Conservation (phyloP, 1,140 invertebrate species). For the Zaprionus capensis region DNA sequence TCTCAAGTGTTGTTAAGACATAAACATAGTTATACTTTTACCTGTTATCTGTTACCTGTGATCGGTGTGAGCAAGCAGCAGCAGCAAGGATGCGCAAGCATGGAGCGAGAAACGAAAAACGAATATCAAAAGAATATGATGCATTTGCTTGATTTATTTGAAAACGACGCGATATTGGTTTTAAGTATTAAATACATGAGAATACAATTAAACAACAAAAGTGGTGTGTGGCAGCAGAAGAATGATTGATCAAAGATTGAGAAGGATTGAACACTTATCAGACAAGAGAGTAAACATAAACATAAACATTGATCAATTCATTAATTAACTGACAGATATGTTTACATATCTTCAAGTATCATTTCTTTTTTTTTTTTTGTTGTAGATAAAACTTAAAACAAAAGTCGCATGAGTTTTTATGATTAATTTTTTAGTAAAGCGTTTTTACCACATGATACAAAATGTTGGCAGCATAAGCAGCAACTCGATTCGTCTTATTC, state of each 20-base stretch:
- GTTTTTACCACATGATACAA: slow-evolving; percentile 54
- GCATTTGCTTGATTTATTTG: slow-evolving; percentile 75
- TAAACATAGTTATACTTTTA: slow-evolving; percentile 33
- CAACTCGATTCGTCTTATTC: slow-evolving; percentile 26
- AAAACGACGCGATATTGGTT: slow-evolving; percentile 68
- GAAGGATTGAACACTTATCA: slow-evolving; percentile 42
- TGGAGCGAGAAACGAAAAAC: slow-evolving; percentile 61
- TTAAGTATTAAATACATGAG: slow-evolving; percentile 81
- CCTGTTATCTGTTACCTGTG: slow-evolving; percentile 44
- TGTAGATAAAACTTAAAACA: slow-evolving; percentile 69
- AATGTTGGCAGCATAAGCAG: slow-evolving; percentile 56
- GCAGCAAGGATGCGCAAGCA: slow-evolving; percentile 49
- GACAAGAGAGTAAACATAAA: slow-evolving; percentile 63
- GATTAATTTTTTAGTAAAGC: slow-evolving; percentile 84
- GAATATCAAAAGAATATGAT: slow-evolving; percentile 42
- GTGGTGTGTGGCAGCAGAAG: slow-evolving; percentile 25
- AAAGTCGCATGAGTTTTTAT: slow-evolving; percentile 84
- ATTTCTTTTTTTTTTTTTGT: slow-evolving; percentile 30
- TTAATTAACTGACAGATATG: slow-evolving; percentile 47
- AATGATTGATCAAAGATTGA: slow-evolving; percentile 31
- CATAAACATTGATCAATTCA: slow-evolving; percentile 60
- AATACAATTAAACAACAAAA: slow-evolving; percentile 81
- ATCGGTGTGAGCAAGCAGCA: slow-evolving; percentile 51
- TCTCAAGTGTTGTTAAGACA: slow-evolving; percentile 33
- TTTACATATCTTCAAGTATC: slow-evolving; percentile 30